Evolutionary conservation across 2,888 invertebrate genomes (phyloP).

Genomic region (Tetheella fluctuosa): DNA sequence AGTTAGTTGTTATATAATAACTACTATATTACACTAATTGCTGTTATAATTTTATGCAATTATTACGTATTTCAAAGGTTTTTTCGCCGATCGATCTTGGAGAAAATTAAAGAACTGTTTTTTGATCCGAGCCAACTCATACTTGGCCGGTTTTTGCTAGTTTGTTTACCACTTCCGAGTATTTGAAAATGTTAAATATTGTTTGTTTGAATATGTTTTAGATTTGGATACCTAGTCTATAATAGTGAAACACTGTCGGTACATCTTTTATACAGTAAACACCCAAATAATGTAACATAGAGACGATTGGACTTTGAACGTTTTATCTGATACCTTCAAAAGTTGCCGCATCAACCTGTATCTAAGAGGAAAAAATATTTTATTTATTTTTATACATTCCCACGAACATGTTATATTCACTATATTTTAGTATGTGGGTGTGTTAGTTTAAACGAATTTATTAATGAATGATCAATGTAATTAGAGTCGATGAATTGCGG

Average conservation of each 20-base stretch:
- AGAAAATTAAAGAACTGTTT: too few species aligned
- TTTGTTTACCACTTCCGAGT: too few species aligned
- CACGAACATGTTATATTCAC: background rate
- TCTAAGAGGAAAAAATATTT: too few species aligned
- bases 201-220: background rate
- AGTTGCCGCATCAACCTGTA: background rate
- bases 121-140: too few species aligned
- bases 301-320: background rate
- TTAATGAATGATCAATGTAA: slow-evolving; percentile 39
- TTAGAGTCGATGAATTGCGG: slow-evolving; percentile 10
- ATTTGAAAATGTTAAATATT: background rate
- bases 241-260: background rate
- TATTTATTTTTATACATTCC: background rate
- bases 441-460: slow-evolving; percentile 8
- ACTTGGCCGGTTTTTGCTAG: too few species aligned
- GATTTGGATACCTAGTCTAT: too few species aligned
- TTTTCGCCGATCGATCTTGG: too few species aligned
- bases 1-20: too few species aligned
- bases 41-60: too few species aligned
- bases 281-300: background rate
- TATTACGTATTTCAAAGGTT: too few species aligned
- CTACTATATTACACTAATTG: too few species aligned
- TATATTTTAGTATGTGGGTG: background rate
- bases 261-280: background rate
- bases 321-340: background rate